Conservation (phyloP, 2,888 invertebrate species). For the Pterostichus madidus region DNA sequence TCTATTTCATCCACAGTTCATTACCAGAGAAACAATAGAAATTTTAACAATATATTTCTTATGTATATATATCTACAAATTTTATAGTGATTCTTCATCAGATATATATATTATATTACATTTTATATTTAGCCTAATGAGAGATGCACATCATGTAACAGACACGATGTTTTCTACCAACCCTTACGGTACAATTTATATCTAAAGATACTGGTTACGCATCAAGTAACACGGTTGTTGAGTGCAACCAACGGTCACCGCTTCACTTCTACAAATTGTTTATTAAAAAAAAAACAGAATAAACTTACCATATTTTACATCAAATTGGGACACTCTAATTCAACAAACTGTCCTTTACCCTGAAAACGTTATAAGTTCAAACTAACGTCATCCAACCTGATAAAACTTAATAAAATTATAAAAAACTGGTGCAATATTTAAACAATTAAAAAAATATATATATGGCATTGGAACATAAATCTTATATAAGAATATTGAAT, state of each 20-base stretch:
- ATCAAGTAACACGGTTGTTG: constrained; percentile 38
- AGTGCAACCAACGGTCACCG: neutral
- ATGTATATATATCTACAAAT: constrained; percentile 75
- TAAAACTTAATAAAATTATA: too few relatives aligned
- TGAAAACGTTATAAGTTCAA: too few relatives aligned
- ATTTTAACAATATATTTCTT: constrained; percentile 76
- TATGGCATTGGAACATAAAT: too few relatives aligned
- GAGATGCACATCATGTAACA: constrained; percentile 70
- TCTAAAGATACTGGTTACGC: constrained; percentile 58
- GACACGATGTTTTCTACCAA: constrained; percentile 11
- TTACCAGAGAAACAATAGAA: constrained; percentile 73
- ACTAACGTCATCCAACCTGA: too few relatives aligned
- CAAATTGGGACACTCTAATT: too few relatives aligned
- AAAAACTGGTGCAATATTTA: too few relatives aligned
- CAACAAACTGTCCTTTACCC: too few relatives aligned
- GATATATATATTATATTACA: constrained; percentile 72
- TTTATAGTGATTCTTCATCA: constrained; percentile 73
- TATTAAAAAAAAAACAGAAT: too few relatives aligned
- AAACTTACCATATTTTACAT: neutral
- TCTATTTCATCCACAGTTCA: constrained; percentile 53
- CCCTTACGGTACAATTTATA: constrained; percentile 57
- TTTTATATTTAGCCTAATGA: constrained; percentile 73
- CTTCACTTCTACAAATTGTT: neutral
- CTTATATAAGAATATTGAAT: too few relatives aligned
- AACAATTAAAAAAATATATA: too few relatives aligned